Evolutionary conservation across 2,888 invertebrate species (phyloP).

Genomic region (Phrixothrix hirtus): DNA sequence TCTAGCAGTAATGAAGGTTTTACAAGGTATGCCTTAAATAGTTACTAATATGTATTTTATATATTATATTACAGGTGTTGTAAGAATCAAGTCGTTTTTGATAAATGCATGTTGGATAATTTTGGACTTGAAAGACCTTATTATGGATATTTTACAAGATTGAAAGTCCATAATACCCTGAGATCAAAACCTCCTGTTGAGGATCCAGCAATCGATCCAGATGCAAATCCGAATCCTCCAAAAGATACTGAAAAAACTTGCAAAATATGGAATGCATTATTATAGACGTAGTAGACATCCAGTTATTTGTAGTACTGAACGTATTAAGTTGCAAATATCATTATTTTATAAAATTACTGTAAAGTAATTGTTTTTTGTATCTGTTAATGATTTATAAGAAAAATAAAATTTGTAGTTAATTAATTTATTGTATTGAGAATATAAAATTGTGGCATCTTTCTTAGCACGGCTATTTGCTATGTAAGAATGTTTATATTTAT

Average conservation of each 20-base stretch:
- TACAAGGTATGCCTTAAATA: too few relatives aligned
- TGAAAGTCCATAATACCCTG: constrained; percentile 64
- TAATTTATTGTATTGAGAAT: too few relatives aligned
- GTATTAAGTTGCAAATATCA: too few relatives aligned
- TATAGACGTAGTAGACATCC: constrained; percentile 62
- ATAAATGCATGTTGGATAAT: constrained; percentile 83
- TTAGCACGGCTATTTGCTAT: too few relatives aligned
- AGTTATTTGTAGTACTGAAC: too few relatives aligned
- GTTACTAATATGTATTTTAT: neutral
- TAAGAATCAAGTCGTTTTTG: constrained; percentile 80
- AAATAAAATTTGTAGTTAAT: too few relatives aligned
- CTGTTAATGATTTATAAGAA: too few relatives aligned
- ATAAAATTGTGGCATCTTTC: too few relatives aligned
- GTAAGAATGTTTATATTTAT: too few relatives aligned
- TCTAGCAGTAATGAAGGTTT: constrained; percentile 71
- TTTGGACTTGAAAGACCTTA: constrained; percentile 76
- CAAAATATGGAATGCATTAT: constrained; percentile 70
- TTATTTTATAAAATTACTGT: too few relatives aligned
- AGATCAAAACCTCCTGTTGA: constrained; percentile 71
- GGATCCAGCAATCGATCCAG: constrained; percentile 66
- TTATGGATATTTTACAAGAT: constrained; percentile 81
- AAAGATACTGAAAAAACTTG: constrained; percentile 64
- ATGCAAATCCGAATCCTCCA: constrained; percentile 71
- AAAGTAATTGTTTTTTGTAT: too few relatives aligned
- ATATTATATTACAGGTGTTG: constrained; percentile 70